Evolutionary conservation across 2,797 vertebrate species (phyloP).

Genomic region (Microctenopoma stevenorrisi): DNA sequence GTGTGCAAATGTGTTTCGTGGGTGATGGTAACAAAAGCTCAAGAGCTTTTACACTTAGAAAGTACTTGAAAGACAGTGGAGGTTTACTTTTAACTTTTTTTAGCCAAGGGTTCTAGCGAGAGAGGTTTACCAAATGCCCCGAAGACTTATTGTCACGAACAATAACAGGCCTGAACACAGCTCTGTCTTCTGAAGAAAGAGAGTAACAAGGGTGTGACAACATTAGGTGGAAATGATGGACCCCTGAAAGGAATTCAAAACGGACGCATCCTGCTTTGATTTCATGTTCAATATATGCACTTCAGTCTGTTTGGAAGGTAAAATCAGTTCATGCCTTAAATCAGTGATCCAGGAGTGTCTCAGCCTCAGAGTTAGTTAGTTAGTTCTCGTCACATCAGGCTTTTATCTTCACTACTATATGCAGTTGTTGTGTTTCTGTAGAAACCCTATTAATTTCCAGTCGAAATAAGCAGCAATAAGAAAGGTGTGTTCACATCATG

Average conservation of each 20-base stretch:
- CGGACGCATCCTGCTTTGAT: slow-evolving; percentile 18
- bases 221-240: background rate
- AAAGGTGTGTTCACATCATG: slow-evolving; percentile 24
- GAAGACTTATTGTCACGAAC: background rate
- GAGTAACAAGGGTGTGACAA: no score
- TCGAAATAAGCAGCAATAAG: slow-evolving; percentile 50
- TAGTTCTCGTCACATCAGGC: slow-evolving; percentile 8
- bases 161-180: no score
- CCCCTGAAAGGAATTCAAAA: slow-evolving; percentile 5
- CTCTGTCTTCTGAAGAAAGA: no score
- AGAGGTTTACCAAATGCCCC: slow-evolving; percentile 14
- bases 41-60: slow-evolving; percentile 23
- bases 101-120: background rate
- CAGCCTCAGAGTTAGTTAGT: slow-evolving; percentile 7
- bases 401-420: slow-evolving; percentile 3
- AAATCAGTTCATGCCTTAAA: slow-evolving; percentile 63
- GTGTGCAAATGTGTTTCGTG: slow-evolving; percentile 18
- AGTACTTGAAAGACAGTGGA: background rate
- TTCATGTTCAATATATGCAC: slow-evolving; percentile 32
- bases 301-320: slow-evolving; percentile 1
- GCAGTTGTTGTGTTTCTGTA: background rate
- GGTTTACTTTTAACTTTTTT: slow-evolving; percentile 1
- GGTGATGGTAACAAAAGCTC: slow-evolving; percentile 6
- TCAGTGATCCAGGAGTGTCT: slow-evolving; percentile 21
- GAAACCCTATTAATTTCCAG: slow-evolving; percentile 20